These are phyloP conservation scores for Strigops habroptila DNA, from an alignment of 2,113 vertebrate species.

Conservation along the genomic window DNA sequence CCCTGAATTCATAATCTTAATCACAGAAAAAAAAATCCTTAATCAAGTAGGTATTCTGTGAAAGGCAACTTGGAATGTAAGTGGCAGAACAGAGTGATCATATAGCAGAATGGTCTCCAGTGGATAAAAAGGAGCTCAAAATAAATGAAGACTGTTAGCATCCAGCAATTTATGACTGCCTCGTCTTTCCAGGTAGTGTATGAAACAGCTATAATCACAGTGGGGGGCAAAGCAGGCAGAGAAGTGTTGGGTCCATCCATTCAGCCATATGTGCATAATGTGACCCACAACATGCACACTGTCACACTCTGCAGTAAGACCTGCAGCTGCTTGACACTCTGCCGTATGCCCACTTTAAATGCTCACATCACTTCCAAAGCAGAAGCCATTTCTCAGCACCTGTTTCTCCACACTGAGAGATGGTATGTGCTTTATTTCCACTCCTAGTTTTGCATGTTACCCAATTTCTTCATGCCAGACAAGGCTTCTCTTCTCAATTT, in stretches of 20 bases:
- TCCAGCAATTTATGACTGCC: neutral
- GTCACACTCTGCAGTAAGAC: neutral
- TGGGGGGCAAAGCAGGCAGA: neutral
- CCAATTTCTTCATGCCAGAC: neutral
- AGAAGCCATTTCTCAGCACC: neutral
- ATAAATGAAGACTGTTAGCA: neutral
- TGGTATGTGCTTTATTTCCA: neutral
- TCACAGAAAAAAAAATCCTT: neutral
- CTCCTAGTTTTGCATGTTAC: neutral
- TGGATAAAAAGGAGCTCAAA: neutral
- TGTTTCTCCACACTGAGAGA: neutral
- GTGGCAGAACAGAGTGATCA: neutral
- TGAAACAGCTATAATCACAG: neutral
- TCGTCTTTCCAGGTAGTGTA: neutral
- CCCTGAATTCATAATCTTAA: neutral
- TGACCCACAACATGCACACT: neutral
- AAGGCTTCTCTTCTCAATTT: neutral
- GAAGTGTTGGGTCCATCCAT: neutral
- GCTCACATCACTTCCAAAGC: neutral
- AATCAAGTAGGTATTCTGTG: neutral
- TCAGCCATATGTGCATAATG: neutral
- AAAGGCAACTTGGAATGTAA: neutral
- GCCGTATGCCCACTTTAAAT: neutral
- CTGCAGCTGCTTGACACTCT: neutral
- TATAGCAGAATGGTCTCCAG: neutral